Evolutionary conservation across 2,888 invertebrate genomes (phyloP).

Genomic region (Trilocha varians): DNA sequence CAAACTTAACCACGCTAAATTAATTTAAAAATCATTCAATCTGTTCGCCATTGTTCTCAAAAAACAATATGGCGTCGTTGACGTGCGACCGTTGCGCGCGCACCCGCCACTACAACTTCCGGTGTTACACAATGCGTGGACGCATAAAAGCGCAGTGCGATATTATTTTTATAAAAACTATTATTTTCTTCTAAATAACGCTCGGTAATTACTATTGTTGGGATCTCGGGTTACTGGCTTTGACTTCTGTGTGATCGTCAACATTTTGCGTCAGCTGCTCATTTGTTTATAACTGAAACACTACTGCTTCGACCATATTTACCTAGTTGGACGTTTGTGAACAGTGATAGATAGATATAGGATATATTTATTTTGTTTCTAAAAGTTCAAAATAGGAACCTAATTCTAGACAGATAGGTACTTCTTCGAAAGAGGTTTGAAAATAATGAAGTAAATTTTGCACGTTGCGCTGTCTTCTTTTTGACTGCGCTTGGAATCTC

Average conservation of each 20-base stretch:
- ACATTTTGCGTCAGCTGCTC: constrained; percentile 13
- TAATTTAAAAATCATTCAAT: constrained; percentile 8
- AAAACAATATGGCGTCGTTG: constrained; percentile 34
- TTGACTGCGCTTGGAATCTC: too few species aligned
- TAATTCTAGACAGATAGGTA: too few species aligned
- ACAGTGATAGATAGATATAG: too few species aligned
- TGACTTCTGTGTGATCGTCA: constrained; percentile 23
- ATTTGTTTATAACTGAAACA: constrained; percentile 1
- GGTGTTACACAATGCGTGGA: constrained; percentile 34
- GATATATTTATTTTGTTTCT: too few species aligned
- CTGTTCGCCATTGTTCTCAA: constrained; percentile 22
- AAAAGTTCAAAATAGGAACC: too few species aligned
- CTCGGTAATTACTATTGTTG: constrained; percentile 36
- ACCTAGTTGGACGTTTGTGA: too few species aligned
- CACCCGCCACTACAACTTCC: constrained; percentile 42
- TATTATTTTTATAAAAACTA: constrained; percentile 26
- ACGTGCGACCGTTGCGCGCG: constrained; percentile 25
- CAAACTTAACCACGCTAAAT: constrained; percentile 1
- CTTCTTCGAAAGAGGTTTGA: too few species aligned
- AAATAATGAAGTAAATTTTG: too few species aligned
- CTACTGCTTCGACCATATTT: too few species aligned
- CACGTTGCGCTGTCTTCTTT: too few species aligned
- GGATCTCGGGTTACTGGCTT: constrained; percentile 44
- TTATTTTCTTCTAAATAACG: constrained; percentile 42
- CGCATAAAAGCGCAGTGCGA: constrained; percentile 65